A percentile compares a stretch with the other conserved stretches of the same genome.
These are phyloP conservation scores for Penaeus monodon DNA, from an alignment of 2,888 invertebrate species.

Conservation along the genomic window DNA sequence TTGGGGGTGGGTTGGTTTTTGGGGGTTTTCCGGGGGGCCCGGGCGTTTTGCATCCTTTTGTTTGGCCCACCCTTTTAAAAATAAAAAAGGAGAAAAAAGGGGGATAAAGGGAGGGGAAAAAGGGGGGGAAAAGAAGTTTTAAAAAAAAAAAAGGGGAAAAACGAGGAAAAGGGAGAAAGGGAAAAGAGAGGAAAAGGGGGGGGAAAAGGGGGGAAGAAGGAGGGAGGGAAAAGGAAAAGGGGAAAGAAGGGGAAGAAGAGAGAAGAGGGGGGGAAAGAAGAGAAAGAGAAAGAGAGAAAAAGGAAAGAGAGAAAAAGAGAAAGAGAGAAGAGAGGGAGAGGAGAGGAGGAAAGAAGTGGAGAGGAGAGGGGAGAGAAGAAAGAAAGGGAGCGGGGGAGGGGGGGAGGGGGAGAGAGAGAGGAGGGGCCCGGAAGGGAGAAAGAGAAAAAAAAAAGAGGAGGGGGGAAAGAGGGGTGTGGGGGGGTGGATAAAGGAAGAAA, in stretches of 20 bases:
- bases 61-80: no score
- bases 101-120: not conserved
- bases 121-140: not conserved
- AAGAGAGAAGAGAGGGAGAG: not conserved
- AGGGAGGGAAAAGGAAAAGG: not conserved
- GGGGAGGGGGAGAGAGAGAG: not conserved
- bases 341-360: rapidly evolving
- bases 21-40: no score
- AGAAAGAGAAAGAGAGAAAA: not conserved
- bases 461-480: conserved; percentile 8
- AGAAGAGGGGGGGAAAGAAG: not conserved
- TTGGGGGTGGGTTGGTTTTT: no score
- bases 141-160: not conserved
- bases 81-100: no score
- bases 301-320: not conserved
- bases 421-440: no score
- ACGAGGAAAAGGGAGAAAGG: not conserved
- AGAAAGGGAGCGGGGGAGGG: conserved; percentile 11
- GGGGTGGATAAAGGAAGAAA: not conserved
- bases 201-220: no score
- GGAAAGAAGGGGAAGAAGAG: conserved; percentile 2
- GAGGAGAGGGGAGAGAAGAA: not conserved
- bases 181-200: not conserved
- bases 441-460: no score
- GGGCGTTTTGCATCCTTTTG: no score